phyloP scores from a whole-genome alignment of 2,888 invertebrate genomes.

The Campoletis raptor region DNA sequence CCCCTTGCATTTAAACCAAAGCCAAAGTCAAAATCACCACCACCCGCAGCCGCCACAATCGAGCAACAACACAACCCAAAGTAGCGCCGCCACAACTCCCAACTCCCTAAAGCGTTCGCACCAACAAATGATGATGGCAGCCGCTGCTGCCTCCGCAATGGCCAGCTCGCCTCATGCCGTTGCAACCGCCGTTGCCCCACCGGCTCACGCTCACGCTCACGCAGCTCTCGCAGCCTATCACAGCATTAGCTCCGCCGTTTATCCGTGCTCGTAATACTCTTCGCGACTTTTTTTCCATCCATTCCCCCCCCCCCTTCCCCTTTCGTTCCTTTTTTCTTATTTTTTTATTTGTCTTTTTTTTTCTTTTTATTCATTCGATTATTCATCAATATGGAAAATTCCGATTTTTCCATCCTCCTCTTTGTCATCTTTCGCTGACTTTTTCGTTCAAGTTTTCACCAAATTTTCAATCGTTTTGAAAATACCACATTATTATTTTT shows the following conservation, averaged over 20 bases:
- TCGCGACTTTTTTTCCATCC: constrained; percentile 30
- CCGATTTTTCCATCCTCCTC: neutral
- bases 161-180: constrained; percentile 87
- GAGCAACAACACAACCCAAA: constrained; percentile 80
- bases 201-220: constrained; percentile 88
- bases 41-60: constrained; percentile 72
- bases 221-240: constrained; percentile 88
- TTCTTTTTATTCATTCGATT: constrained; percentile 1
- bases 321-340: neutral
- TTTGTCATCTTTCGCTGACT: neutral
- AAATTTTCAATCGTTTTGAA: neutral
- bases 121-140: constrained; percentile 85
- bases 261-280: constrained; percentile 92
- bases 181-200: constrained; percentile 87
- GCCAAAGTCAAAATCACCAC: constrained; percentile 81
- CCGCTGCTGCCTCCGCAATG: constrained; percentile 84
- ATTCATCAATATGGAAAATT: neutral
- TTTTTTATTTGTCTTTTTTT: constrained; percentile 18
- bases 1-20: constrained; percentile 83
- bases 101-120: constrained; percentile 85
- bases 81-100: constrained; percentile 85
- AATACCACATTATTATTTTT: neutral
- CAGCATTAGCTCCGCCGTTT: constrained; percentile 92
- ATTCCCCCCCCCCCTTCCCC: constrained; percentile 1
- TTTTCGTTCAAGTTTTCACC: neutral